Evolutionary conservation across 2,888 invertebrate species (phyloP).

Genomic region (Kryphioiulus occultus): DNA sequence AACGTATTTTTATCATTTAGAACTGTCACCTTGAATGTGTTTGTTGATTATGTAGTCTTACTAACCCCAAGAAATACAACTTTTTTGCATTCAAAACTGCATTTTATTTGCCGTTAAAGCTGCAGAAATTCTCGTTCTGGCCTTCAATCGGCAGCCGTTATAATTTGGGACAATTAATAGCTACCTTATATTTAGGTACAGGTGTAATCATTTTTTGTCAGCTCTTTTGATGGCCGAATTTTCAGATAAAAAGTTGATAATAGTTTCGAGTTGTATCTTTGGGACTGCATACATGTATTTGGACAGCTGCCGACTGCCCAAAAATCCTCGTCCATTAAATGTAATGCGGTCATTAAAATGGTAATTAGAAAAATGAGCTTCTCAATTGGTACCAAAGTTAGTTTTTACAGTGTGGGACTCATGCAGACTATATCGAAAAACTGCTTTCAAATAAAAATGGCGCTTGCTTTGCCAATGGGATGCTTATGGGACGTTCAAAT

Average conservation of each 20-base stretch:
- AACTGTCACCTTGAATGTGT: conserved; percentile 36
- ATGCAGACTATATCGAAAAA: no score
- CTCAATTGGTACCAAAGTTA: neutral
- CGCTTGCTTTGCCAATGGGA: no score
- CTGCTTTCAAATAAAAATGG: no score
- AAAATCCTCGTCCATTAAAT: neutral
- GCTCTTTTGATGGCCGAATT: neutral
- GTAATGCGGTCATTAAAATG: neutral
- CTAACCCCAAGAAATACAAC: neutral
- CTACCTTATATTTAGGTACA: conserved; percentile 12
- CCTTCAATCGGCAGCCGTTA: conserved; percentile 25
- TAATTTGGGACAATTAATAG: conserved; percentile 28
- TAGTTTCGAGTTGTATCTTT: neutral
- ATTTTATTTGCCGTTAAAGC: neutral
- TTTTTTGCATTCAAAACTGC: neutral
- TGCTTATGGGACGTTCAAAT: no score
- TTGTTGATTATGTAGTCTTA: conserved; percentile 15
- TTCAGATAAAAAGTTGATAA: neutral
- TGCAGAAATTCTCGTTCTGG: neutral
- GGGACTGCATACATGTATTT: neutral
- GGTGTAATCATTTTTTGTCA: neutral
- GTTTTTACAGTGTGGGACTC: no score
- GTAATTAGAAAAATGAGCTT: neutral
- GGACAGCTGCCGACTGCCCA: neutral
- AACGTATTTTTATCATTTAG: neutral